phyloP scores from a whole-genome alignment of 2,797 vertebrate species.

The Lindbergichthys nudifrons region DNA sequence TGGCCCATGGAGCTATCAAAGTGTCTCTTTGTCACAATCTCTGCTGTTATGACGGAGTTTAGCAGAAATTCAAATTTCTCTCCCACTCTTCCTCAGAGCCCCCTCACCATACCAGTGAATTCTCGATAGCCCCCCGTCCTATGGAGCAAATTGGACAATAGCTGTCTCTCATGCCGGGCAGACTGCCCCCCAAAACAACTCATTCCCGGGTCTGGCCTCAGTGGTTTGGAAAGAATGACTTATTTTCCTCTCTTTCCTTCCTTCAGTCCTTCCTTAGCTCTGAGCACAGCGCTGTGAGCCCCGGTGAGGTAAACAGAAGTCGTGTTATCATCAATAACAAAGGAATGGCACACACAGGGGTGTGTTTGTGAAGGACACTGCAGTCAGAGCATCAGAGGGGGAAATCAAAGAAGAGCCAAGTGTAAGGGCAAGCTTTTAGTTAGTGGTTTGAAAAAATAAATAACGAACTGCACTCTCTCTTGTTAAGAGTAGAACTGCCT shows the following conservation, averaged over 20 bases:
- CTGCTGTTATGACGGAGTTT: slow-evolving; percentile 75
- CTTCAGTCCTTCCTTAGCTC: slow-evolving; percentile 56
- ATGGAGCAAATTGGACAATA: slow-evolving; percentile 70
- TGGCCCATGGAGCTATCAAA: slow-evolving; percentile 66
- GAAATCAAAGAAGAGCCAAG: slow-evolving; percentile 17
- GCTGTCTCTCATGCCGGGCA: slow-evolving; percentile 71
- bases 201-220: slow-evolving; percentile 62
- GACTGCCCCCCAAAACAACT: slow-evolving; percentile 74
- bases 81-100: slow-evolving; percentile 75
- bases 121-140: slow-evolving; percentile 54
- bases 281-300: slow-evolving; percentile 39
- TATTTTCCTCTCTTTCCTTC: slow-evolving; percentile 75
- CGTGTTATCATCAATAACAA: slow-evolving; percentile 49
- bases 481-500: neutral
- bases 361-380: slow-evolving; percentile 16
- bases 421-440: slow-evolving; percentile 8
- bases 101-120: slow-evolving; percentile 65
- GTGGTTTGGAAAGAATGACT: slow-evolving; percentile 76
- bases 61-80: slow-evolving; percentile 81
- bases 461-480: too few species aligned
- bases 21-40: slow-evolving; percentile 75
- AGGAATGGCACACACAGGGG: slow-evolving; percentile 18
- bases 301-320: slow-evolving; percentile 61
- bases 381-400: neutral
- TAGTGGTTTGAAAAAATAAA: neutral